Evolutionary conservation across 2,888 invertebrate species (phyloP).

Genomic region (Ctena decussata): DNA sequence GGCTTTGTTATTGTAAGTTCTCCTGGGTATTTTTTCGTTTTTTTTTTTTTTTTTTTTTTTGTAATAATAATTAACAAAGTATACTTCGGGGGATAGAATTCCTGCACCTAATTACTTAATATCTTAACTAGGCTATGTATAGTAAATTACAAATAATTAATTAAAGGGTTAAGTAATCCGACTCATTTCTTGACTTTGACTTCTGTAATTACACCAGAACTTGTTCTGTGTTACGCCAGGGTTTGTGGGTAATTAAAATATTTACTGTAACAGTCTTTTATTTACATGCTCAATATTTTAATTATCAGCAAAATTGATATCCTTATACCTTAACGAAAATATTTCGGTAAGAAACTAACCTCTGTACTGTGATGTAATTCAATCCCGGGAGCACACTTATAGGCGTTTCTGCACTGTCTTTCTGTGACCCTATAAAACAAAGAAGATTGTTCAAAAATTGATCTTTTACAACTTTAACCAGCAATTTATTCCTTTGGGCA

Average conservation of each 20-base stretch:
- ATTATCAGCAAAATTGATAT: conserved; percentile 8
- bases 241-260: background rate
- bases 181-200: too few relatives aligned
- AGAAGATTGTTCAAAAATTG: conserved; percentile 47
- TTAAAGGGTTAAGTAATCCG: background rate
- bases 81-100: too few relatives aligned
- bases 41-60: too few relatives aligned
- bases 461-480: conserved; percentile 56
- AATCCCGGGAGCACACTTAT: conserved; percentile 43
- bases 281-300: background rate
- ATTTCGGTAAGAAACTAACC: background rate
- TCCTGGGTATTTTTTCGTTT: too few relatives aligned
- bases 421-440: conserved; percentile 37
- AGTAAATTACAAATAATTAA: too few relatives aligned
- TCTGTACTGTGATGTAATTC: conserved; percentile 10
- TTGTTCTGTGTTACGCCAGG: background rate
- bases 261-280: background rate
- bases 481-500: conserved; percentile 34
- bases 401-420: conserved; percentile 30
- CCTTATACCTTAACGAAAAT: background rate
- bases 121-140: too few relatives aligned
- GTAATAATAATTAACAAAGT: too few relatives aligned
- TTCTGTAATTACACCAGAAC: background rate
- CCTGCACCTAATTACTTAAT: too few relatives aligned
- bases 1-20: too few relatives aligned